A percentile compares a stretch with the other conserved stretches of the same genome.
Conservation (phyloP, 2,888 invertebrate species). For the Yponomeuta sedellus region DNA sequence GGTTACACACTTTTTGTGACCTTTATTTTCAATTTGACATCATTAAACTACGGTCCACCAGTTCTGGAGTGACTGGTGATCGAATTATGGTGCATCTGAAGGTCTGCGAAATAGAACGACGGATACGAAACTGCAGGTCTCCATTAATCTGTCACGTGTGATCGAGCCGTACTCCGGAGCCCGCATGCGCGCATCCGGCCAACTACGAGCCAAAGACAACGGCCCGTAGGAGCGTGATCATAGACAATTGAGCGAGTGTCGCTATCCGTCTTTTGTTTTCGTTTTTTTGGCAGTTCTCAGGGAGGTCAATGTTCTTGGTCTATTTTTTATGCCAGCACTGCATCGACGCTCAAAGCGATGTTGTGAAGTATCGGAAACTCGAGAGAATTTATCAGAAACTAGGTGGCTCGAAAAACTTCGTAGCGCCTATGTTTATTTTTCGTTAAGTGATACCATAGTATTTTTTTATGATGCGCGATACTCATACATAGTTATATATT, state of each 20-base stretch:
- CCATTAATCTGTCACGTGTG: neutral
- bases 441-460: too few species aligned
- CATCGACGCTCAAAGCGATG: neutral
- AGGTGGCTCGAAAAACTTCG: too few species aligned
- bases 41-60: neutral
- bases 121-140: conserved; percentile 10
- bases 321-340: neutral
- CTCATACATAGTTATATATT: too few species aligned
- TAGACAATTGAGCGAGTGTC: conserved; percentile 54
- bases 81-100: neutral
- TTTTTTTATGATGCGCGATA: too few species aligned
- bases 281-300: conserved; percentile 23
- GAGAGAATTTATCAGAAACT: neutral
- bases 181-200: conserved; percentile 63
- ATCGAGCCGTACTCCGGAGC: conserved; percentile 26
- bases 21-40: neutral
- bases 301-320: conserved; percentile 25
- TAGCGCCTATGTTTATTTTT: too few species aligned
- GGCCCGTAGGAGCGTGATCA: conserved; percentile 47
- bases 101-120: neutral
- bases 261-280: conserved; percentile 21
- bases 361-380: neutral
- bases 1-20: neutral
- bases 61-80: neutral
- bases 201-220: conserved; percentile 37